These are phyloP conservation scores for Bellardia pandia DNA, from an alignment of 2,888 invertebrate species.

Conservation along the genomic window DNA sequence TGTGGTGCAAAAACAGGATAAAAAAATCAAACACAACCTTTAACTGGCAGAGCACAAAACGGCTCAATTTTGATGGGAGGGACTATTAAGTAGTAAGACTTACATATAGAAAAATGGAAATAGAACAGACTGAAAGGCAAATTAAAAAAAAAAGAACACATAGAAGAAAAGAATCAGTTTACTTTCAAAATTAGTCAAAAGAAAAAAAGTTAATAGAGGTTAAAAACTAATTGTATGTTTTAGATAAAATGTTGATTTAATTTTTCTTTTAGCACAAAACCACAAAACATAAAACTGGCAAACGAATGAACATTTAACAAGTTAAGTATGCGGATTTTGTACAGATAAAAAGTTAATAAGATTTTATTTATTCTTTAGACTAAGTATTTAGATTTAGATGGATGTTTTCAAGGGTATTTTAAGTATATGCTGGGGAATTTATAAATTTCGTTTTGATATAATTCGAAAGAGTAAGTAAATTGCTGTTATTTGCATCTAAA, in stretches of 20 bases:
- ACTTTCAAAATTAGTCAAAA: conserved; percentile 62
- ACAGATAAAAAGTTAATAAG: conserved; percentile 52
- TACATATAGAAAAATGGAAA: conserved; percentile 5
- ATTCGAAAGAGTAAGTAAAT: background rate
- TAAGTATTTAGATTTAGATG: conserved; percentile 17
- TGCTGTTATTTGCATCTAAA: background rate
- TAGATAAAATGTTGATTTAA: conserved; percentile 70
- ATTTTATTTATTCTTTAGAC: conserved; percentile 49
- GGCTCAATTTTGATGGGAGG: conserved; percentile 45
- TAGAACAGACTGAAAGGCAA: background rate
- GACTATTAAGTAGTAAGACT: conserved; percentile 51
- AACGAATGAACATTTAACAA: conserved; percentile 12
- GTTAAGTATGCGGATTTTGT: conserved; percentile 45
- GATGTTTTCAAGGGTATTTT: background rate
- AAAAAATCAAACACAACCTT: conserved; percentile 49
- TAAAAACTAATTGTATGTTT: conserved; percentile 72
- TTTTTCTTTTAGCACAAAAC: conserved; percentile 39
- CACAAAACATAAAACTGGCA: conserved; percentile 2
- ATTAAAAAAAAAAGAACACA: conserved; percentile 11
- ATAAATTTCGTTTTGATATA: background rate
- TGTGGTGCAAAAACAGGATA: background rate
- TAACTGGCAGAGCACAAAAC: conserved; percentile 35
- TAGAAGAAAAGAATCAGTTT: conserved; percentile 59
- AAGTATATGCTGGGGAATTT: background rate
- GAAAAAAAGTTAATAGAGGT: conserved; percentile 69